Conservation (phyloP, 2,888 invertebrate genomes). For the Sipha maydis region DNA sequence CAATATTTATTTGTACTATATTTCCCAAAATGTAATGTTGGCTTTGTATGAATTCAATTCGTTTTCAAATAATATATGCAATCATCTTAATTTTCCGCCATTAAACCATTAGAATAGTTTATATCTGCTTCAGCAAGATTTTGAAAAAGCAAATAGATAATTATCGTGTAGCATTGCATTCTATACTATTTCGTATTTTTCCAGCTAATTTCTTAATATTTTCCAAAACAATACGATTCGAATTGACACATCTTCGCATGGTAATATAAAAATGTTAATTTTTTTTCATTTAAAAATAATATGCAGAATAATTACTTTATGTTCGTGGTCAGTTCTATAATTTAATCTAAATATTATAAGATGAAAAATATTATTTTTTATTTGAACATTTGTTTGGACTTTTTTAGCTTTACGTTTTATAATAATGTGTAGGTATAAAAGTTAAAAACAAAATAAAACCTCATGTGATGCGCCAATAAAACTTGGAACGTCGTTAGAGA, state of each 20-base stretch:
- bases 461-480: not conserved
- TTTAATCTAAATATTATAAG: not conserved
- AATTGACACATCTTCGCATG: not conserved
- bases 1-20: slow-evolving; percentile 1
- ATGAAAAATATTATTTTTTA: not conserved
- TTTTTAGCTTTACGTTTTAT: not conserved
- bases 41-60: slow-evolving; percentile 28
- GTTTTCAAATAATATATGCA: not conserved
- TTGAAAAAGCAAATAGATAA: not conserved
- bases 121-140: slow-evolving; percentile 3
- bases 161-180: slow-evolving; percentile 14
- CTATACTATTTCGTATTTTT: not conserved
- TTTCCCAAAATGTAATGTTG: slow-evolving; percentile 33
- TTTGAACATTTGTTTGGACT: not conserved
- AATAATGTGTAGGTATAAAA: not conserved
- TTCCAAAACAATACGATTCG: slow-evolving; percentile 3
- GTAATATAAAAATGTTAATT: slow-evolving; percentile 2
- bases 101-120: slow-evolving; percentile 46
- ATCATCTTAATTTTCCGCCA: slow-evolving; percentile 17
- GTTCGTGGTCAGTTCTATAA: not conserved
- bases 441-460: not conserved
- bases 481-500: slow-evolving; percentile 36
- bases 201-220: slow-evolving; percentile 30
- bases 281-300: not conserved
- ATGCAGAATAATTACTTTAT: not conserved